A percentile compares a stretch with the other conserved stretches of the same genome.
phyloP scores from a whole-genome alignment of 2,797 vertebrate genomes.

The Petrocephalus schoutedeni region DNA sequence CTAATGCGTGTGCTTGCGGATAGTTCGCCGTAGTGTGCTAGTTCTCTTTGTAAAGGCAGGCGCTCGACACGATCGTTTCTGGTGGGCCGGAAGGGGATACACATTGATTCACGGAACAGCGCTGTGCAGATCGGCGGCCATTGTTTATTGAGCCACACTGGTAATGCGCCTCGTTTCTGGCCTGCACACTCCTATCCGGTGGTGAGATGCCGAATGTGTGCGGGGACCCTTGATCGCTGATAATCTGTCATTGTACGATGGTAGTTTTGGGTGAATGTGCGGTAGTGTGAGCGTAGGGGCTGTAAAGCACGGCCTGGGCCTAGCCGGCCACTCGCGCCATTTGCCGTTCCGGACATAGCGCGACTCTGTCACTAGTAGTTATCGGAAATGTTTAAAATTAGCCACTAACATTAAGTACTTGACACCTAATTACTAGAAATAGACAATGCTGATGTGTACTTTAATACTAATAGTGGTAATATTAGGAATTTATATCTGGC shows the following conservation, averaged over 20 bases:
- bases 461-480: background rate
- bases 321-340: background rate
- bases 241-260: background rate
- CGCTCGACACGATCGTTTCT: background rate
- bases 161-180: conserved; percentile 3
- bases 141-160: conserved; percentile 23
- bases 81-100: background rate
- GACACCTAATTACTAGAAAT: background rate
- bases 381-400: background rate
- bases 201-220: too few relatives aligned
- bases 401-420: background rate
- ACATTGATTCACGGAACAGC: conserved; percentile 13
- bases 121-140: conserved; percentile 21
- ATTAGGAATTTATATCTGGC: background rate
- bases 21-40: background rate
- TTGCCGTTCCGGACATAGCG: background rate
- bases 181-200: background rate
- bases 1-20: background rate
- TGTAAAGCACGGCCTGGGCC: background rate
- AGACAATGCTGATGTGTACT: background rate
- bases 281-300: background rate
- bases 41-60: background rate
- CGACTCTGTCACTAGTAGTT: background rate
- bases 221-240: background rate
- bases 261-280: background rate